A percentile compares a stretch with the other conserved stretches of the same genome.
Conservation (phyloP, 2,113 vertebrate species). For the Scophthalmus maximus region DNA sequence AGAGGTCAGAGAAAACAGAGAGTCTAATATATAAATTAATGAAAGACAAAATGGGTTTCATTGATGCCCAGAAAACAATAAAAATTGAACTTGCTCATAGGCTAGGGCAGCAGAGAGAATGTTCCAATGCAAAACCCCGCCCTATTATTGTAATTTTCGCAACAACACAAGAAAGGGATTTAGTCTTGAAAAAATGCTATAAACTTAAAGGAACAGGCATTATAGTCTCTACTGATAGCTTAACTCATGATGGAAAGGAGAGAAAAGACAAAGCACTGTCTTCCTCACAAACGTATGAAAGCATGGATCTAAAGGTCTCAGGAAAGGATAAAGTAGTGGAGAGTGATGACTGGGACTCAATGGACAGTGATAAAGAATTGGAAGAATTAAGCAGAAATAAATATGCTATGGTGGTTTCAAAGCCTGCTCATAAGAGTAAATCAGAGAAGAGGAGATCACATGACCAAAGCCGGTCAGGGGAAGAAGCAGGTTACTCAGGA, state of each 20-base stretch:
- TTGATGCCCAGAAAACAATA: slow-evolving; percentile 87
- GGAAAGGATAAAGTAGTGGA: slow-evolving; percentile 86
- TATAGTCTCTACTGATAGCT: slow-evolving; percentile 93
- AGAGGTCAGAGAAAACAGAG: slow-evolving; percentile 89
- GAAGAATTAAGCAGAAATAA: slow-evolving; percentile 92
- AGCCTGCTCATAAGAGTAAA: slow-evolving; percentile 87
- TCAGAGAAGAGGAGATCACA: slow-evolving; percentile 83
- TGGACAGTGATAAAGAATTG: slow-evolving; percentile 92
- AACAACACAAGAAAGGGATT: slow-evolving; percentile 92
- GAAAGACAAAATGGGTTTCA: slow-evolving; percentile 94
- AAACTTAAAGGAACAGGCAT: slow-evolving; percentile 98
- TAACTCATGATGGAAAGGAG: slow-evolving; percentile 90
- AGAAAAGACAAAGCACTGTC: slow-evolving; percentile 90
- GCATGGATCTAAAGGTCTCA: slow-evolving; percentile 94
- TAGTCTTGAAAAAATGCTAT: slow-evolving; percentile 97
- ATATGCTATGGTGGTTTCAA: slow-evolving; percentile 89
- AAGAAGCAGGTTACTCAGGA: slow-evolving; percentile 81
- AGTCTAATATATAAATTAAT: slow-evolving; percentile 91
- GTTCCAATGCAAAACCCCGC: slow-evolving; percentile 95
- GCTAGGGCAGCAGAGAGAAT: slow-evolving; percentile 94
- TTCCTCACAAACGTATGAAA: slow-evolving; percentile 97
- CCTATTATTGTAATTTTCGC: slow-evolving; percentile 97
- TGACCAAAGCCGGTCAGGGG: slow-evolving; percentile 80
- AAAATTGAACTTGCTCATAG: slow-evolving; percentile 96
- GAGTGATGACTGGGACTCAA: slow-evolving; percentile 90